These are phyloP conservation scores for Halcyon chelicuti DNA, from an alignment of 2,797 vertebrate species.

Conservation along the genomic window DNA sequence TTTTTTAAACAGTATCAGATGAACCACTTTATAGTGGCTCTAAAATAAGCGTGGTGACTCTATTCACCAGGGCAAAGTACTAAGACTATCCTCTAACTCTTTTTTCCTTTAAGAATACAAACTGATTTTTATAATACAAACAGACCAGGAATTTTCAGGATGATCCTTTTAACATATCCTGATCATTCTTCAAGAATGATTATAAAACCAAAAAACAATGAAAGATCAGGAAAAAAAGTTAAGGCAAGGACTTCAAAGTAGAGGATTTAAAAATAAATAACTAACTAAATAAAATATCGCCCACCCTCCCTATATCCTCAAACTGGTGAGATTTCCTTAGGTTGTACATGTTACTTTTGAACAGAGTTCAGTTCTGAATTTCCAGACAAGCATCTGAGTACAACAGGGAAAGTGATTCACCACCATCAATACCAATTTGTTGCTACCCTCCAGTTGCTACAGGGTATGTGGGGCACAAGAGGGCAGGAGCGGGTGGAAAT, in stretches of 20 bases:
- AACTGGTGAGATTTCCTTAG: background rate
- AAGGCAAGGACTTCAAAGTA: background rate
- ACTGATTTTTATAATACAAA: background rate
- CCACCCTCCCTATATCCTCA: background rate
- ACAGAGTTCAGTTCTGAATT: background rate
- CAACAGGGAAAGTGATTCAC: background rate
- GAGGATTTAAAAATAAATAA: background rate
- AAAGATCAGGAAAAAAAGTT: background rate
- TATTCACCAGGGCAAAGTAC: background rate
- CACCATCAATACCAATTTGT: background rate
- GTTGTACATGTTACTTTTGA: background rate
- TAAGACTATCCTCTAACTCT: background rate
- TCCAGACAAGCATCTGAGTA: background rate
- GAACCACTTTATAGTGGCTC: background rate
- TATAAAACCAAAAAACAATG: background rate
- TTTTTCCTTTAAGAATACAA: background rate
- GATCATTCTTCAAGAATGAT: background rate
- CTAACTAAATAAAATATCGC: background rate
- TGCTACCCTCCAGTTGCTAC: background rate
- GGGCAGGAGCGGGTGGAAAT: background rate
- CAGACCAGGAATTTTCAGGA: background rate
- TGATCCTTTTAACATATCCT: background rate
- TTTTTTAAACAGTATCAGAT: background rate
- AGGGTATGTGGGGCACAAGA: background rate
- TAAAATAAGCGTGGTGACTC: background rate